phyloP scores from a whole-genome alignment of 2,888 invertebrate genomes.

The Odontothrips loti region DNA sequence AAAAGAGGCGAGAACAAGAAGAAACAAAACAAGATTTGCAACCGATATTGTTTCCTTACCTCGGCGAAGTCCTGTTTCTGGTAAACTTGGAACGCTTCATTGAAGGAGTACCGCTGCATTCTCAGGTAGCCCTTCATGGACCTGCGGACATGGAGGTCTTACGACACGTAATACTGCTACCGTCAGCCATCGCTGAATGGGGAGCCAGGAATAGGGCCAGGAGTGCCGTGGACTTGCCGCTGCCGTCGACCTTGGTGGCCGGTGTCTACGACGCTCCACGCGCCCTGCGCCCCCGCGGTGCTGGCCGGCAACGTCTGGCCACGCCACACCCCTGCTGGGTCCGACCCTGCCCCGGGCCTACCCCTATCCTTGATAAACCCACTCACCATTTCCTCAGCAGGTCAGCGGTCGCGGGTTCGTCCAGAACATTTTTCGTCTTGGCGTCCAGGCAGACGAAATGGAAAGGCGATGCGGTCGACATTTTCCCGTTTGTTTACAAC shows the following conservation, averaged over 20 bases:
- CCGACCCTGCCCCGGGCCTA: not conserved
- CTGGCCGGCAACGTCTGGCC: no score
- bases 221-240: no score
- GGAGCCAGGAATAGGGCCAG: no score
- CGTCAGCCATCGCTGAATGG: no score
- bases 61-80: not conserved
- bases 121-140: constrained; percentile 6
- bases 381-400: not conserved
- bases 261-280: no score
- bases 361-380: not conserved
- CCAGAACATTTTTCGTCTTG: not conserved
- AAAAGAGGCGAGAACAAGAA: no score
- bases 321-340: no score
- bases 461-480: not conserved
- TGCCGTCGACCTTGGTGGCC: no score
- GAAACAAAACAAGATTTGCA: no score
- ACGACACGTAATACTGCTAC: no score
- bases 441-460: constrained; percentile 11
- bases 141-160: not conserved
- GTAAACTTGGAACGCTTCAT: not conserved
- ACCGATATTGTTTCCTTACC: not conserved
- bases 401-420: not conserved
- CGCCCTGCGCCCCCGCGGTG: no score
- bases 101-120: not conserved
- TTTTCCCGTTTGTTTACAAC: not conserved